These are phyloP conservation scores for Atta colombica DNA, from an alignment of 1,140 invertebrate genomes.

Conservation along the genomic window DNA sequence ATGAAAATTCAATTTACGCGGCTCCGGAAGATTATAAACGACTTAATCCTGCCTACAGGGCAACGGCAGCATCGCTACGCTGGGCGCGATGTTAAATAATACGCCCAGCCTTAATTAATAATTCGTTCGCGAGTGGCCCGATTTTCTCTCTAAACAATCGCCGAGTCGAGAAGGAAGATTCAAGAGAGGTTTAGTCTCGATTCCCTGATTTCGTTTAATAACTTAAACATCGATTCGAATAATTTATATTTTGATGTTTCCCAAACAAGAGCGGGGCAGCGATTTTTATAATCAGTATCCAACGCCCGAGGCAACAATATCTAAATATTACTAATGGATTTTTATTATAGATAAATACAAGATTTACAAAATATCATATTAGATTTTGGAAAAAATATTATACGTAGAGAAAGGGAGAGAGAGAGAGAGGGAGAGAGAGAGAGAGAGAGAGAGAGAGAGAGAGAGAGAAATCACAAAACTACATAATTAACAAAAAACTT, in stretches of 20 bases:
- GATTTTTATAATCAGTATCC: constrained; percentile 36
- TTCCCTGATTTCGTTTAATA: background rate
- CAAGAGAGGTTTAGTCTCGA: background rate
- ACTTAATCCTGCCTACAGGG: constrained; percentile 46
- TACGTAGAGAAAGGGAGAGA: too few species aligned
- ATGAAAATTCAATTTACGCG: constrained; percentile 55
- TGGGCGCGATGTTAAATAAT: constrained; percentile 38
- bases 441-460: too few species aligned
- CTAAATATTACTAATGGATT: background rate
- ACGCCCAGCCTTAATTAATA: constrained; percentile 44
- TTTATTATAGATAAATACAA: background rate
- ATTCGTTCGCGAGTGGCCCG: constrained; percentile 15
- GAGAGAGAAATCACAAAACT: too few species aligned
- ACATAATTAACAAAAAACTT: too few species aligned
- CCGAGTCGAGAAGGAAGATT: background rate
- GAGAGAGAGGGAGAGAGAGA: too few species aligned
- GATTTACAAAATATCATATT: too few species aligned
- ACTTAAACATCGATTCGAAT: constrained; percentile 7
- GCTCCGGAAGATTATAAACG: constrained; percentile 55
- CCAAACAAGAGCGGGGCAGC: too few species aligned
- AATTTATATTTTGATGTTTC: constrained; percentile 5
- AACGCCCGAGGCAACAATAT: background rate
- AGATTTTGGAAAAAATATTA: too few species aligned
- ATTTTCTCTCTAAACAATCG: constrained; percentile 34
- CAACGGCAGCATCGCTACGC: background rate